Evolutionary conservation across 1,140 invertebrate species (phyloP).

Genomic region (Drosophila cardini): DNA sequence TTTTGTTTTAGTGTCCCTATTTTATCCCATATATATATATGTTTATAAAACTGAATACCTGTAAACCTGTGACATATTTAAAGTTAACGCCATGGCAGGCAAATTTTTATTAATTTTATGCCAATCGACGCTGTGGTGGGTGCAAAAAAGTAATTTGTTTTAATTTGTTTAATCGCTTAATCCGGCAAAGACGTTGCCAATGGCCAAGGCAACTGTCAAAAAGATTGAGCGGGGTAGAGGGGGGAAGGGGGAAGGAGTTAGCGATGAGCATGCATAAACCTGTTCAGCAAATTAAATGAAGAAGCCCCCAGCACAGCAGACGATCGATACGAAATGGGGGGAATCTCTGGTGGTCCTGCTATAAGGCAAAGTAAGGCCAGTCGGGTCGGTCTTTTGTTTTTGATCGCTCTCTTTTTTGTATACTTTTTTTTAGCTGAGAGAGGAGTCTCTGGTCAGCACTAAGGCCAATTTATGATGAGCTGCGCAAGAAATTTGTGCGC

Average conservation of each 20-base stretch:
- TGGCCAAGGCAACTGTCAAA: not conserved
- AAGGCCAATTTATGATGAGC: conserved; percentile 77
- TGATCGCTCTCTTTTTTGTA: conserved; percentile 49
- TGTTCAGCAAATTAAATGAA: conserved; percentile 68
- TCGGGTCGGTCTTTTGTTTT: conserved; percentile 70
- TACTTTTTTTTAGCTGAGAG: conserved; percentile 20
- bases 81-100: conserved; percentile 56
- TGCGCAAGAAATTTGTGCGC: conserved; percentile 24
- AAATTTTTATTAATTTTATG: conserved; percentile 81
- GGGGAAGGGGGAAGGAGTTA: not conserved
- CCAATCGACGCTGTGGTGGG: conserved; percentile 75
- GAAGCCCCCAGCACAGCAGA: conserved; percentile 21
- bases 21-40: conserved; percentile 23
- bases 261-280: conserved; percentile 44
- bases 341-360: conserved; percentile 74
- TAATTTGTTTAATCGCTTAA: conserved; percentile 84
- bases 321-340: conserved; percentile 34
- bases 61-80: conserved; percentile 59
- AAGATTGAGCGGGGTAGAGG: not conserved
- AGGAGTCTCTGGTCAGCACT: conserved; percentile 48
- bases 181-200: conserved; percentile 47
- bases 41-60: conserved; percentile 11
- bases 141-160: conserved; percentile 84
- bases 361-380: conserved; percentile 1
- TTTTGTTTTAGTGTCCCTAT: not conserved